Percentiles rank a stretch among this genome's conserved stretches.
Evolutionary conservation across 1,140 invertebrate species (phyloP).

Genomic region (Drosophila truncata): DNA sequence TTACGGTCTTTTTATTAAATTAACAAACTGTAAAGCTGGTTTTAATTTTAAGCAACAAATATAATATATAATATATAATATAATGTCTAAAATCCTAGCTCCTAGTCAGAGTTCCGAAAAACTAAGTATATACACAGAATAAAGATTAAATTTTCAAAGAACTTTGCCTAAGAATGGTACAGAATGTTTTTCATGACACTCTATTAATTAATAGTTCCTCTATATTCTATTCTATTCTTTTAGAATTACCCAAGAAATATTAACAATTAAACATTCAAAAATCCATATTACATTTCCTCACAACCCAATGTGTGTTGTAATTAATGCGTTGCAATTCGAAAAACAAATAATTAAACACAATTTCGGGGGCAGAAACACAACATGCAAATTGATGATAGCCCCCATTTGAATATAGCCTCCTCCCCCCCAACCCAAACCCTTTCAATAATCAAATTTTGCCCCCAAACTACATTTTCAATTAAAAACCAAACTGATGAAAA

Average conservation of each 20-base stretch:
- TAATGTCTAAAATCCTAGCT: neutral
- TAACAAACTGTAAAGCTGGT: neutral
- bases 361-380: neutral
- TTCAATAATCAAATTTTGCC: slow-evolving; percentile 21
- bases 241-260: neutral
- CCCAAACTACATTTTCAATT: slow-evolving; percentile 30
- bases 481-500: slow-evolving; percentile 53
- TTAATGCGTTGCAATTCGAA: neutral
- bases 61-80: neutral
- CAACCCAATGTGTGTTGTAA: neutral
- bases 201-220: neutral
- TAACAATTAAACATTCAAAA: neutral
- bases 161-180: neutral
- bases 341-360: slow-evolving; percentile 9
- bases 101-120: neutral
- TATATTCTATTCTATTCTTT: neutral
- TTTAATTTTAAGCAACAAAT: neutral
- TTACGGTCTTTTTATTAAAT: neutral
- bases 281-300: neutral
- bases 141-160: neutral
- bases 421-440: too few species aligned
- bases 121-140: neutral
- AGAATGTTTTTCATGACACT: neutral
- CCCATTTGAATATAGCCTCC: neutral
- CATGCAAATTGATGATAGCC: slow-evolving; percentile 8